Evolutionary conservation across 2,888 invertebrate genomes (phyloP).

Genomic region (Phrixothrix hirtus): DNA sequence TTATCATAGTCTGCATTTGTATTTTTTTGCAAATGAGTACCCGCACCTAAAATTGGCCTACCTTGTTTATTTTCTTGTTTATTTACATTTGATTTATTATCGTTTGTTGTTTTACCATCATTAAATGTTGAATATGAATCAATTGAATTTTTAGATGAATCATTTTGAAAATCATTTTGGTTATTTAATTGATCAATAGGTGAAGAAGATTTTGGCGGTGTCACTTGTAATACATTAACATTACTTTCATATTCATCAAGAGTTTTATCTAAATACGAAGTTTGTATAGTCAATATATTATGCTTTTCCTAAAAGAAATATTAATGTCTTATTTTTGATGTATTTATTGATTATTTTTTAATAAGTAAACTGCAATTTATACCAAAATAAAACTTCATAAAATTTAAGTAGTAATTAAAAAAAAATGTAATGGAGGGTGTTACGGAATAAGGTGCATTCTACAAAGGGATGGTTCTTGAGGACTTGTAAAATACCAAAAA

Average conservation of each 20-base stretch:
- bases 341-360: background rate
- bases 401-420: conserved; percentile 50
- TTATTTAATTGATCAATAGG: conserved; percentile 27
- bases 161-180: conserved; percentile 12
- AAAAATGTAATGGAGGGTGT: conserved; percentile 50
- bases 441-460: no score
- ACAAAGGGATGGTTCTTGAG: no score
- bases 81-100: no score
- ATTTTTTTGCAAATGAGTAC: conserved; percentile 44
- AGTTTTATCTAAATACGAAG: conserved; percentile 44
- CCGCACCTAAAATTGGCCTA: conserved; percentile 51
- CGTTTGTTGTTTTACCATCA: conserved; percentile 10
- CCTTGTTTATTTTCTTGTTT: conserved; percentile 43
- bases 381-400: no score
- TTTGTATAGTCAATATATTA: conserved; percentile 47
- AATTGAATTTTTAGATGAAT: conserved; percentile 5
- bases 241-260: conserved; percentile 49
- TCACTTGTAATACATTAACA: conserved; percentile 50
- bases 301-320: conserved; percentile 43
- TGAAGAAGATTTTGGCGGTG: conserved; percentile 36
- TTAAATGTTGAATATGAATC: conserved; percentile 4
- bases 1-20: background rate
- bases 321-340: background rate
- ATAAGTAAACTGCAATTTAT: no score
- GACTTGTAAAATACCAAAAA: no score